Percentiles rank a stretch among this genome's conserved stretches.
phyloP scores from a whole-genome alignment of 2,888 invertebrate species.

The Parnassius glacialis region DNA sequence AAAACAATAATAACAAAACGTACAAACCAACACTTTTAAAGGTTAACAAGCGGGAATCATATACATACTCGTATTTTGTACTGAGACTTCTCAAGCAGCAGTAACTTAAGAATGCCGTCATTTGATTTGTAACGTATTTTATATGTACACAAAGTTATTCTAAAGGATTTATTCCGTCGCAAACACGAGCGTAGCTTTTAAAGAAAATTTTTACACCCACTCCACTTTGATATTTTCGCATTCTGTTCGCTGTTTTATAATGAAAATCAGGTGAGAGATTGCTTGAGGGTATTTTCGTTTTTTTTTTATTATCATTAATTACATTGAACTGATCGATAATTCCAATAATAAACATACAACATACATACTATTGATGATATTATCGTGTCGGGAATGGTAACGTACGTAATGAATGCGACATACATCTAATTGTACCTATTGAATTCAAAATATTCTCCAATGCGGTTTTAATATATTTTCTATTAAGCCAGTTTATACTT shows the following conservation, averaged over 20 bases:
- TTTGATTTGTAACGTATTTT: conserved; percentile 77
- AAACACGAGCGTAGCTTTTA: conserved; percentile 17
- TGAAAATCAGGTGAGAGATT: not conserved
- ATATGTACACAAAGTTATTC: conserved; percentile 21
- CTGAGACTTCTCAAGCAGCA: conserved; percentile 26
- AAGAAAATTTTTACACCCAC: conserved; percentile 13
- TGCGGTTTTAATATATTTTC: no score
- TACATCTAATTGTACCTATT: no score
- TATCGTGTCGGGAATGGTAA: no score
- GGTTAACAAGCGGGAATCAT: conserved; percentile 2
- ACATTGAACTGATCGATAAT: no score
- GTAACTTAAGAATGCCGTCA: conserved; percentile 72
- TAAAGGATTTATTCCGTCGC: conserved; percentile 11
- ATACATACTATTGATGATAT: no score
- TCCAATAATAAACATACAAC: no score
- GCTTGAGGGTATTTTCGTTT: no score
- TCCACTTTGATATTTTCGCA: conserved; percentile 21
- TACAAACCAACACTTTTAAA: conserved; percentile 7
- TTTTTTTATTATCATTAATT: no score
- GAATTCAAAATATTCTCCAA: no score
- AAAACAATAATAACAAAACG: no score
- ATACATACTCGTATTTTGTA: conserved; percentile 19
- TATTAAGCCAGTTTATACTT: no score
- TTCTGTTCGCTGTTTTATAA: conserved; percentile 4
- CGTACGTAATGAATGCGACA: no score